Base-by-base conservation (phyloP, 2,797 vertebrate genomes). In the Taeniopygia guttata region DNA sequence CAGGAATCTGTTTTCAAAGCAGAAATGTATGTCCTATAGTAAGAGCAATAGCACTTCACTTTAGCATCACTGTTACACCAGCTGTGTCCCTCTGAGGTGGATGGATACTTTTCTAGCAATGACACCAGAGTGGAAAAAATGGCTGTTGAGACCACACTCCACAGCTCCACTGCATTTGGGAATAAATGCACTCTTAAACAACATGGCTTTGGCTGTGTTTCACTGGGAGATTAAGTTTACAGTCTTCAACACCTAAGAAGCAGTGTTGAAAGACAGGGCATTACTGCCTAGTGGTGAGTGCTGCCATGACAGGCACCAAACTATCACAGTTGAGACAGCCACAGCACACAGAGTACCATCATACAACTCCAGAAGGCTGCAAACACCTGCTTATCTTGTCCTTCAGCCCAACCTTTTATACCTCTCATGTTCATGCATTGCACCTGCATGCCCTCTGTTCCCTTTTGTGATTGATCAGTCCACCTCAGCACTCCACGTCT, bases 21-120 rank as follows among this genome's bases (percentile, higher is more conserved):
- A 83, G 68, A 92, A 90, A 64, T 7, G 7, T 5, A 19, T 29
- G 32, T 21, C 40, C 14, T 66, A 46, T 18, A 81, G 26, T 17
- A n/a, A 62, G 18, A 75, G 42, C 83, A 45, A 29, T 1, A 25
- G 14, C 17, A 25, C 27, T 77, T 77, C 55, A 11, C 52, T 34
- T 11, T 5, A 36, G 12, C 49, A 36, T 66, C 30, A 22, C 27
- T 42, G 32, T 52, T 56, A 46, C 27, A 59, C 16, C 32, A 82
- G 52, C 12, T 4, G 3, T 1, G 1, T 29, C n/a, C 49, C 30
- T 4, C 16, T 54, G 29, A 49, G 5, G 1, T n/a, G 46, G 26
- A 38, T 4, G 4, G 20, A 43, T 18, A 11, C 16, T 88, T 46
- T 64, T 27, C 66, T 59, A 76, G 26, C 16, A 30, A 32, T 26